Evolutionary conservation across 2,113 vertebrate genomes (phyloP), one percentile per base, ranked within the genome.

Genomic region (Rhinolophus ferrumequinum): DNA sequence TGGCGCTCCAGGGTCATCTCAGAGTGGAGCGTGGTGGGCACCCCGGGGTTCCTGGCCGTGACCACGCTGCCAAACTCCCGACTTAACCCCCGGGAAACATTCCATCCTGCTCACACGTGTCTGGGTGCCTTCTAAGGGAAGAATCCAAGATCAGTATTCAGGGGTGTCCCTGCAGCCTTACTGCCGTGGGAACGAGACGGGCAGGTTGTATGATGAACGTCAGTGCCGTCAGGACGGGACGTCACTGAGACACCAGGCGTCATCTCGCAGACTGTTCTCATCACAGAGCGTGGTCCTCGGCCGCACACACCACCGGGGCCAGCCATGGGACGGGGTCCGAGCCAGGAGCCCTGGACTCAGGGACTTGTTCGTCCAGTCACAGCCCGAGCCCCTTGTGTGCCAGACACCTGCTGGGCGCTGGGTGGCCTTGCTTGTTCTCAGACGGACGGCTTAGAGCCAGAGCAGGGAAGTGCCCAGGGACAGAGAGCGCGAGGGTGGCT

Each of bases 21-120:
- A 8, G 11, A 50, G 47, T 13, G 3, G 47, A 50, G 47, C 47
- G 10, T 13, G 2, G 47, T 1, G 1, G 56, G 56, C 44, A 2
- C 0, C 2, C 30, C 62, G 3, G 18, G 21, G 73, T 19, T 35
- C 69, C 35, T 1, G 0, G 50, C 14, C 16, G 6, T 0, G 2
- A 15, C 5, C 70, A 73, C 58, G 44, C 54, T 12, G 30, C 8
- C 26, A 6, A 22, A 70, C 24, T 38, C 66, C 50, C 24, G 41
- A 5, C 10, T 1, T 2, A 14, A 7, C 10, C 18, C 75, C 66
- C 60, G 5, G 4, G 28, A 8, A 38, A 28, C 12, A 14, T 2
- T 3, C 9, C 0, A 0, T 22, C 38, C 50, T 35, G 0, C 38
- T 11, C 81, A 10, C 47, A 30, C 0, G 0, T 33, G 72, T 47